Conservation (phyloP, 2,797 vertebrate species). For the Delichon dasypus region DNA sequence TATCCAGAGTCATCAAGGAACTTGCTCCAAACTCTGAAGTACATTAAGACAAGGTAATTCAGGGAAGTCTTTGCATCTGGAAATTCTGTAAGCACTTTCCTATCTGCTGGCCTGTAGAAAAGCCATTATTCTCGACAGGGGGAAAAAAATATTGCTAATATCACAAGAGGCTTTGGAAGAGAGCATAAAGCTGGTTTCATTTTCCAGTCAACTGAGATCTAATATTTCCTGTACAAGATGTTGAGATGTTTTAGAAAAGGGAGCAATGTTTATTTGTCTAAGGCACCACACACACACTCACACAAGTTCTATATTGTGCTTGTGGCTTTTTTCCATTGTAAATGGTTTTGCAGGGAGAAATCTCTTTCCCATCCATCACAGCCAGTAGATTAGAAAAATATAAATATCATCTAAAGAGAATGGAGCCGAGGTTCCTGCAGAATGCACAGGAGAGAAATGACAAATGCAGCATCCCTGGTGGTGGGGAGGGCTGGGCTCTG, state of each 20-base stretch:
- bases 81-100: slow-evolving; percentile 44
- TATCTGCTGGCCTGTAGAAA: slow-evolving; percentile 57
- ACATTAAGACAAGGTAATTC: slow-evolving; percentile 54
- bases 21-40: slow-evolving; percentile 24
- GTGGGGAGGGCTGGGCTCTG: neutral
- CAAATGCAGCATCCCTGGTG: neutral
- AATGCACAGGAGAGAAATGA: neutral
- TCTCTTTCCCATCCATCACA: slow-evolving; percentile 27
- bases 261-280: slow-evolving; percentile 24
- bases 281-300: neutral
- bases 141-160: slow-evolving; percentile 38
- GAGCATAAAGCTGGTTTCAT: slow-evolving; percentile 53
- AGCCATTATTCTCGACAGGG: slow-evolving; percentile 53
- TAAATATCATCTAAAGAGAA: slow-evolving; percentile 40
- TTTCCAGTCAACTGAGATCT: slow-evolving; percentile 40
- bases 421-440: neutral
- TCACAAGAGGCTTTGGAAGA: slow-evolving; percentile 49
- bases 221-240: slow-evolving; percentile 50
- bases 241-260: slow-evolving; percentile 13
- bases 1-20: slow-evolving; percentile 13
- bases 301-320: neutral
- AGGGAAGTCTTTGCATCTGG: slow-evolving; percentile 26
- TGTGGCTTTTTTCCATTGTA: slow-evolving; percentile 19
- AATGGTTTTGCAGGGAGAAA: slow-evolving; percentile 49
- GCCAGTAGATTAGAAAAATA: slow-evolving; percentile 46